Conservation (phyloP, 2,888 invertebrate genomes). For the Brenthis ino region DNA sequence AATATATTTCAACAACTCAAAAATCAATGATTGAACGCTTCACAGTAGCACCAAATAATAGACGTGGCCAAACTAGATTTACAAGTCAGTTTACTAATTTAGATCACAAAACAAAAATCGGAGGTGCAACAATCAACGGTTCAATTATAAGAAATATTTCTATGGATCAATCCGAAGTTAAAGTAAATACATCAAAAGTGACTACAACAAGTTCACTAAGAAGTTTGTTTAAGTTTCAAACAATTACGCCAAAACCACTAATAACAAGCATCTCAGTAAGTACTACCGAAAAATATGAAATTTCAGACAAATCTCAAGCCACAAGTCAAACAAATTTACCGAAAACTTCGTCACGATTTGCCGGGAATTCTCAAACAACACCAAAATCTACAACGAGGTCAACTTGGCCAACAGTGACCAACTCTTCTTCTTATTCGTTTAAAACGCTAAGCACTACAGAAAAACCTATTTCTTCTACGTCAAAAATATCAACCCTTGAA, state of each 20-base stretch:
- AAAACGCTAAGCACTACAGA: not conserved
- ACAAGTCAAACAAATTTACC: not conserved
- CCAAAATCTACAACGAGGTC: slow-evolving; percentile 4
- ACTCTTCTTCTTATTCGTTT: not conserved
- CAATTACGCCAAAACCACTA: not conserved
- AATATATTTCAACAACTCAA: not conserved
- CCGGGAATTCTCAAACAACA: slow-evolving; percentile 15
- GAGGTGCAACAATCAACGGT: not conserved
- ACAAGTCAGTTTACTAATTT: not conserved
- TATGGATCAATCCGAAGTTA: no score
- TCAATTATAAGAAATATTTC: no score
- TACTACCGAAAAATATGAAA: slow-evolving; percentile 6
- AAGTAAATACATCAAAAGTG: no score
- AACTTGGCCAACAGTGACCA: not conserved
- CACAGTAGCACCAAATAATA: not conserved
- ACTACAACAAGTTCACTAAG: no score
- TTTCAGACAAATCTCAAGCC: slow-evolving; percentile 1
- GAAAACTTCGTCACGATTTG: slow-evolving; percentile 4
- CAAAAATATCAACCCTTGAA: not conserved
- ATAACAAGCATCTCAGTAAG: not conserved
- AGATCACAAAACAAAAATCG: not conserved
- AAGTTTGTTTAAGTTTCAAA: not conserved
- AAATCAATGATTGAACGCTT: not conserved
- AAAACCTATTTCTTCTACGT: not conserved
- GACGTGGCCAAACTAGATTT: slow-evolving; percentile 19